Evolutionary conservation across 2,888 invertebrate species (phyloP).

Genomic region (Caenorhabditis sp.): DNA sequence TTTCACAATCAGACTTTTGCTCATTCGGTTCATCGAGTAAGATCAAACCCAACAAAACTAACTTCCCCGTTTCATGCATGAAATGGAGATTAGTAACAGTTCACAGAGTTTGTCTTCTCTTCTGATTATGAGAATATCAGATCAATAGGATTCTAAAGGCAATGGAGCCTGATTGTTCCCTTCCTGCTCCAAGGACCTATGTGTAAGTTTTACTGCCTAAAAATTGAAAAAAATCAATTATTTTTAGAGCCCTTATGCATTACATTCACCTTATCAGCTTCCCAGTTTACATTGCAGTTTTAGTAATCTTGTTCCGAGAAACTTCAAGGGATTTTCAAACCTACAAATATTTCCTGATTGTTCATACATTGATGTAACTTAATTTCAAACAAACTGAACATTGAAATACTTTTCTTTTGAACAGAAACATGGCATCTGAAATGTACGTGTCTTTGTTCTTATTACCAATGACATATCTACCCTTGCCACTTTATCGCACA

Average conservation of each 20-base stretch:
- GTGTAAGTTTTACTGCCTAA: neutral
- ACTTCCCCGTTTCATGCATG: conserved; percentile 1
- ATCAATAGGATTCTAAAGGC: no score
- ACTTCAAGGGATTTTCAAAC: neutral
- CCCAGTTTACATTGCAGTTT: neutral
- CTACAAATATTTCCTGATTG: neutral
- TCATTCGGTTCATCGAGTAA: no score
- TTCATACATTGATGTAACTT: neutral
- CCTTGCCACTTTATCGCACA: neutral
- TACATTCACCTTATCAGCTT: neutral
- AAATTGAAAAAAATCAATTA: neutral
- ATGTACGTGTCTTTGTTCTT: neutral
- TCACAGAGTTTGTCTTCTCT: neutral
- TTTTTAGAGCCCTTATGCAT: conserved; percentile 2
- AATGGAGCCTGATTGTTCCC: neutral
- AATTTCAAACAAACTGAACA: no score
- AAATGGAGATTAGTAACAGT: neutral
- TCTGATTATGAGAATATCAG: no score
- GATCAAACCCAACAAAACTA: no score
- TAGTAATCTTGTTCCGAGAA: neutral
- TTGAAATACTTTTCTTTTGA: no score
- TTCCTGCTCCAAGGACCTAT: neutral
- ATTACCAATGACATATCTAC: conserved; percentile 2
- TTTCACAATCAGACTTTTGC: no score
- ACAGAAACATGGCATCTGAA: conserved; percentile 4